Percentiles rank a stretch among this genome's conserved stretches.
Conservation (phyloP, 2,113 vertebrate species). For the Scortum barcoo region DNA sequence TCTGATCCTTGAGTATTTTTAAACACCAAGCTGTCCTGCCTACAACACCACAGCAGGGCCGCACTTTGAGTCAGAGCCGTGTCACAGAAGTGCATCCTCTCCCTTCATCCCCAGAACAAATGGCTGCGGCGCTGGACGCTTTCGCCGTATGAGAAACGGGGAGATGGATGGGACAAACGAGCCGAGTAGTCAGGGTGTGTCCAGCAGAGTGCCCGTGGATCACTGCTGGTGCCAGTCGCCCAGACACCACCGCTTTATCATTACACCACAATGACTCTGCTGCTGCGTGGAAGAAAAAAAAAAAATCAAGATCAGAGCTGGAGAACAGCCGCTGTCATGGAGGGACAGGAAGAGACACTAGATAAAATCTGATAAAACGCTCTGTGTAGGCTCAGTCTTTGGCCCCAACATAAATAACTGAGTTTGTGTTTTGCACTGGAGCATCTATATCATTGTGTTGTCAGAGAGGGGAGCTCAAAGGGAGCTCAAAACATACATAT, state of each 20-base stretch:
- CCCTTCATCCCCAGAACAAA: constrained; percentile 46
- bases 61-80: background rate
- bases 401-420: constrained; percentile 51
- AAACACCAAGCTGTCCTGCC: background rate
- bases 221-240: constrained; percentile 68
- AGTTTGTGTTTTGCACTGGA: constrained; percentile 28
- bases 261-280: constrained; percentile 49
- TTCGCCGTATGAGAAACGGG: background rate
- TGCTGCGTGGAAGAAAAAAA: constrained; percentile 48
- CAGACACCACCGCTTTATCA: constrained; percentile 64
- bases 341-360: constrained; percentile 12
- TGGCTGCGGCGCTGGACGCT: constrained; percentile 41
- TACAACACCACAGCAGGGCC: background rate
- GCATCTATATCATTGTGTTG: constrained; percentile 37
- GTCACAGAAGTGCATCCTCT: constrained; percentile 20
- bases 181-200: constrained; percentile 71
- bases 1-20: background rate
- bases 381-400: constrained; percentile 20
- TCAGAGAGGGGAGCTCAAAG: constrained; percentile 23
- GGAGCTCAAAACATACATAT: no score
- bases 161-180: constrained; percentile 68
- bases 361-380: constrained; percentile 52
- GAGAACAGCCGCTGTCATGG: constrained; percentile 31
- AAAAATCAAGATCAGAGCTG: constrained; percentile 44
- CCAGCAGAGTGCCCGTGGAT: constrained; percentile 73